phyloP scores from a whole-genome alignment of 2,888 invertebrate genomes.

The Oegoconia quadripuncta region DNA sequence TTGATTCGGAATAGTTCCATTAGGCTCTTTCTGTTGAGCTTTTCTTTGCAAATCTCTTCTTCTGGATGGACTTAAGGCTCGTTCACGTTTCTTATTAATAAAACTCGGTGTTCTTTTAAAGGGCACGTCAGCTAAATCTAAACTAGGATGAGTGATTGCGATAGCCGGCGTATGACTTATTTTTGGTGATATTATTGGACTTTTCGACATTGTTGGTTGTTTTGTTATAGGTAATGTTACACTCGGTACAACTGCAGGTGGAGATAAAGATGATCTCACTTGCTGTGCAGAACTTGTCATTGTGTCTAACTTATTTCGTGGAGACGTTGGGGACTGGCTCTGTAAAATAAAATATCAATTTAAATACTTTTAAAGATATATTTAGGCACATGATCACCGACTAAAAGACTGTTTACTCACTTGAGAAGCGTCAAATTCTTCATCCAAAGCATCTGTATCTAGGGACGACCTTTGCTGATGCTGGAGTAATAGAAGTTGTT shows the following conservation, averaged over 20 bases:
- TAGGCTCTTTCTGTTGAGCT: slow-evolving; percentile 62
- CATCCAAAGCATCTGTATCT: slow-evolving; percentile 90
- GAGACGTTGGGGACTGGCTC: slow-evolving; percentile 76
- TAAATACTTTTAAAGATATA: background rate
- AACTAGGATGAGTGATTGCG: slow-evolving; percentile 78
- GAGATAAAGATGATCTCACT: slow-evolving; percentile 61
- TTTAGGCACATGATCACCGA: background rate
- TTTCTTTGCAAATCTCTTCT: slow-evolving; percentile 69
- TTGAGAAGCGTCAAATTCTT: slow-evolving; percentile 83
- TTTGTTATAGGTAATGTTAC: slow-evolving; percentile 67
- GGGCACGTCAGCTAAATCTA: slow-evolving; percentile 69
- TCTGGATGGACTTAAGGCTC: slow-evolving; percentile 72
- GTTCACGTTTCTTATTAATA: slow-evolving; percentile 71
- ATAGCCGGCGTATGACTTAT: slow-evolving; percentile 73
- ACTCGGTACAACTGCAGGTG: slow-evolving; percentile 69
- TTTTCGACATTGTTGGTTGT: slow-evolving; percentile 61
- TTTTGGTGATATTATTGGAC: slow-evolving; percentile 50
- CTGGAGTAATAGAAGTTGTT: slow-evolving; percentile 86
- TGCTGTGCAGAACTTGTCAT: slow-evolving; percentile 52
- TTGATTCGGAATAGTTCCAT: slow-evolving; percentile 59
- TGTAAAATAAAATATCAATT: slow-evolving; percentile 31
- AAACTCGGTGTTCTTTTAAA: slow-evolving; percentile 73
- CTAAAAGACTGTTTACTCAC: slow-evolving; percentile 36
- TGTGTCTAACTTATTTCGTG: slow-evolving; percentile 71
- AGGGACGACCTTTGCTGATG: slow-evolving; percentile 92